Conservation (phyloP, 1,140 invertebrate species). For the Musca domestica region DNA sequence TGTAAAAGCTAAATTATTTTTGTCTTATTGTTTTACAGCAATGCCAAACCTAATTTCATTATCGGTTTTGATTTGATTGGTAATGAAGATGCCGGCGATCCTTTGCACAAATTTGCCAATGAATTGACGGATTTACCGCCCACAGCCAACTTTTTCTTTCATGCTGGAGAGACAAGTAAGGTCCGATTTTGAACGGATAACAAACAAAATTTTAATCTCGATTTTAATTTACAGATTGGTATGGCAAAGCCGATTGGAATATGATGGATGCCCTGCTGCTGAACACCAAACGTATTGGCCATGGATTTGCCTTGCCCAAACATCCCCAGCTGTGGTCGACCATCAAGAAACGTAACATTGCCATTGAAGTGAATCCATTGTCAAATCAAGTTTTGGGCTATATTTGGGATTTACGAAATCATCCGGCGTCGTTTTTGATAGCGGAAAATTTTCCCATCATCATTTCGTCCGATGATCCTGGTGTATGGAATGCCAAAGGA, state of each 20-base stretch:
- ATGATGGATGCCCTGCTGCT: constrained; percentile 70
- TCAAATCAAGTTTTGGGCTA: constrained; percentile 74
- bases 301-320: constrained; percentile 69
- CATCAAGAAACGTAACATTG: constrained; percentile 65
- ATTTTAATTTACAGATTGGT: constrained; percentile 55
- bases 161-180: constrained; percentile 75
- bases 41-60: constrained; percentile 62
- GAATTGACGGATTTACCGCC: constrained; percentile 54
- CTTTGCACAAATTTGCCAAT: constrained; percentile 58
- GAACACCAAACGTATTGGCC: constrained; percentile 65
- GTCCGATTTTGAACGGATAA: constrained; percentile 16
- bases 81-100: constrained; percentile 61
- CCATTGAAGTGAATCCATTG: constrained; percentile 79
- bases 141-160: constrained; percentile 69
- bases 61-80: constrained; percentile 69
- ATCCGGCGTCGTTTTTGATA: constrained; percentile 70
- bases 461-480: constrained; percentile 69
- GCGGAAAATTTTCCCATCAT: constrained; percentile 64
- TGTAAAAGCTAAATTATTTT: constrained; percentile 9
- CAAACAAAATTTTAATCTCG: neutral
- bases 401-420: constrained; percentile 75
- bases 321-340: constrained; percentile 69
- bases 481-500: constrained; percentile 64
- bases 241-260: constrained; percentile 57
- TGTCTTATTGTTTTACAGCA: constrained; percentile 44